Conservation (phyloP, 2,113 vertebrate species). For the Caretta caretta region DNA sequence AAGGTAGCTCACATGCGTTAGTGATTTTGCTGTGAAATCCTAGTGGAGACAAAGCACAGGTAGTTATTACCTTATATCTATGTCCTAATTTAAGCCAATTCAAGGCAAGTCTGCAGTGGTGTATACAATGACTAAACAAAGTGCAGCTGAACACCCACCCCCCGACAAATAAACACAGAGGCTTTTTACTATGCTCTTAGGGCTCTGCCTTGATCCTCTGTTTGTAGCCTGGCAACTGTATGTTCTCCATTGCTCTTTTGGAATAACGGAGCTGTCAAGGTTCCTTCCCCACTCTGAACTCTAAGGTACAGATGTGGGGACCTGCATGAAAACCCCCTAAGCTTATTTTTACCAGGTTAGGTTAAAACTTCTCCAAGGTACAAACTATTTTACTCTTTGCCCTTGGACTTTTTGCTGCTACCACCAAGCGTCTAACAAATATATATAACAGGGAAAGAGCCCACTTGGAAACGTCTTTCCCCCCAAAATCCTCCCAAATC, state of each 20-base stretch:
- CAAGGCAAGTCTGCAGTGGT: background rate
- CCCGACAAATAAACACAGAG: conserved; percentile 37
- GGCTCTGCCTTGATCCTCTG: background rate
- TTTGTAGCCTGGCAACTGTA: conserved; percentile 42
- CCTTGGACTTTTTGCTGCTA: too few species aligned
- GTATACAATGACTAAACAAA: conserved; percentile 56
- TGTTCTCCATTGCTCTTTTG: conserved; percentile 42
- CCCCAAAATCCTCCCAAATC: too few species aligned
- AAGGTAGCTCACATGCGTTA: background rate
- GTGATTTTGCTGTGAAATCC: conserved; percentile 18
- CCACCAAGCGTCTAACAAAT: too few species aligned
- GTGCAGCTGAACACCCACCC: conserved; percentile 25
- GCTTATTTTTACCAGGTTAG: too few species aligned
- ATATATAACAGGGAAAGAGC: too few species aligned
- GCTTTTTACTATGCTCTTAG: conserved; percentile 43
- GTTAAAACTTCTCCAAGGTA: too few species aligned
- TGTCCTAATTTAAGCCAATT: conserved; percentile 59
- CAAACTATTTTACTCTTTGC: too few species aligned
- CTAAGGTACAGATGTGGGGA: too few species aligned
- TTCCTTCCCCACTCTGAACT: too few species aligned
- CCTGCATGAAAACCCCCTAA: too few species aligned
- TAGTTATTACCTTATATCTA: background rate
- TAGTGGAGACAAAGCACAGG: conserved; percentile 23
- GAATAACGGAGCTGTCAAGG: background rate
- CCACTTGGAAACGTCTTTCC: too few species aligned